These are phyloP conservation scores for Falco columbarius DNA, from an alignment of 2,797 vertebrate species.

Conservation along the genomic window DNA sequence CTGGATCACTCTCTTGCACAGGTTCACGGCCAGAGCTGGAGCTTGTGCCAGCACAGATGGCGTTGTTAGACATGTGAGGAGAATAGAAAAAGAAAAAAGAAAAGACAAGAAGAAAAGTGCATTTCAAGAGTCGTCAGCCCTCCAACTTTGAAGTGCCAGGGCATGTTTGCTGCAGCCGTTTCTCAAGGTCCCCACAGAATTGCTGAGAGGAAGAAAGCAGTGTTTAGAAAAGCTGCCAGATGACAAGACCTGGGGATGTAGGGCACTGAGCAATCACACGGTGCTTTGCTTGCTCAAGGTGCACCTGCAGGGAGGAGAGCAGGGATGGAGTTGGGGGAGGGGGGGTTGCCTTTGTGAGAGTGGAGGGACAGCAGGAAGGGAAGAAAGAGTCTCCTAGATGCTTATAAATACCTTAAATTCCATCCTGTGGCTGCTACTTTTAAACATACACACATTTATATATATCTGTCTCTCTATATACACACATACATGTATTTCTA, in stretches of 20 bases:
- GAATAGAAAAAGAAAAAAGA: not conserved
- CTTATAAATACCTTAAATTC: not conserved
- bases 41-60: conserved; percentile 32
- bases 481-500: not conserved
- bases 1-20: not conserved
- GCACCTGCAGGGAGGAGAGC: not conserved
- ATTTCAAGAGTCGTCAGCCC: conserved; percentile 17
- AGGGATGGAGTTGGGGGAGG: not conserved
- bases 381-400: not conserved
- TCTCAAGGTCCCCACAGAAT: conserved; percentile 53
- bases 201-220: conserved; percentile 34
- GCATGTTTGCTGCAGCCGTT: conserved; percentile 45
- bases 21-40: not conserved
- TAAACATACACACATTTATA: not conserved
- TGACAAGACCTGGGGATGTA: conserved; percentile 50
- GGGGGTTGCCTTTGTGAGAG: not conserved
- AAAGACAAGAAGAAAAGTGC: not conserved
- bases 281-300: conserved; percentile 10
- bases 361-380: not conserved
- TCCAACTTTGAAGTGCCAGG: conserved; percentile 59
- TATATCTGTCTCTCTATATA: no score
- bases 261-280: conserved; percentile 34
- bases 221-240: conserved; percentile 52
- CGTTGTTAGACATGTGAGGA: not conserved
- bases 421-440: not conserved